Evolutionary conservation across 2,888 invertebrate species (phyloP), one percentile per base, ranked within the genome.

Genomic region (Dynastes grantii): DNA sequence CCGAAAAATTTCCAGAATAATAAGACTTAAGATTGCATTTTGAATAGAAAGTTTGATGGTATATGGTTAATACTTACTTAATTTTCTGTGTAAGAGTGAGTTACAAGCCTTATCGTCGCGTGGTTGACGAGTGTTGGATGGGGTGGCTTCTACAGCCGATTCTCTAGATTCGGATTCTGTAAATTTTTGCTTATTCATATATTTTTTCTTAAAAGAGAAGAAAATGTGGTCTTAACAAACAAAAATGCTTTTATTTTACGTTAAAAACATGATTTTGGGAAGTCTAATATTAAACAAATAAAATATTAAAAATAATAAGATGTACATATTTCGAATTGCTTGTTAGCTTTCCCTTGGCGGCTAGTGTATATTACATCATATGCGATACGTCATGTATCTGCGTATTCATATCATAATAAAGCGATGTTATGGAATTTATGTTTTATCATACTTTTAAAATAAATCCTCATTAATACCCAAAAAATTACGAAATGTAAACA

Each of bases 21-120:
- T 11, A 22, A 67, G 5, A 16, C 64, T 65, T 27, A 61, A 45
- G 13, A 11, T n/a, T 5, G 40, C 32, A 61, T 63, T 16, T 78
- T 75, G 8, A 32, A 64, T 65, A 75, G 53, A 29, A 76, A 40
- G 40, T 9, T 45, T 5, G 63, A 76, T 63, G 27, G 70, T 64
- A 29, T 13, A 63, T 6, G 27, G 49, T 71, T 6, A 22, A 22
- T 67, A 63, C 82, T 80, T 78, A 83, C 82, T 79, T 77, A 83
- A 70, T 80, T 83, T 82, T 76, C 79, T 81, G 70, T 83, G 83
- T 53, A 83, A 55, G 45, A 83, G 76, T 1, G 83, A 81, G 37
- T 58, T 58, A 37, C 58, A 73, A 40, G 27, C 40, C 11, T 58
- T 71, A 22, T 55, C n/a, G 3, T 58, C 45, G 27, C 67, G 67